Evolutionary conservation across 2,888 invertebrate species (phyloP).

Genomic region (Chrysolina haemoptera): DNA sequence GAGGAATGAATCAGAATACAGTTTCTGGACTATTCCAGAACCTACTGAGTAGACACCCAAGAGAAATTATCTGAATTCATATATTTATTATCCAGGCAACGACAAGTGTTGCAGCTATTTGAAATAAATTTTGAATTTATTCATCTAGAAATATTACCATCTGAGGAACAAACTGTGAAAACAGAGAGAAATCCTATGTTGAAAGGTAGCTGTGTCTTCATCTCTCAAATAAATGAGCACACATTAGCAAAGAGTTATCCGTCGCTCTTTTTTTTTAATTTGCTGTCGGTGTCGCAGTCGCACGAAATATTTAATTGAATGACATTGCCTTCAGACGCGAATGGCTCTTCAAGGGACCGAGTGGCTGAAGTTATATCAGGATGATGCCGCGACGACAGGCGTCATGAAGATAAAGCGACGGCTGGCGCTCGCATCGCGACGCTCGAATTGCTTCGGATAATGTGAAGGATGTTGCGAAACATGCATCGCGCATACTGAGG

Average conservation of each 20-base stretch:
- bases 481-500: conserved; percentile 13
- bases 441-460: conserved; percentile 48
- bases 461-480: conserved; percentile 17
- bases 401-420: conserved; percentile 47
- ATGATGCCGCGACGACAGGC: conserved; percentile 32
- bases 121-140: no score
- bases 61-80: no score
- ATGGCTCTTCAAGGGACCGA: conserved; percentile 1
- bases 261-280: not conserved
- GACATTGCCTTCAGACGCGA: conserved; percentile 15
- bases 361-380: conserved; percentile 25
- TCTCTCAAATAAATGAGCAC: no score
- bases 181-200: no score
- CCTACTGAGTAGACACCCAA: no score
- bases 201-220: no score
- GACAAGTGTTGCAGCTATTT: no score
- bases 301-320: conserved; percentile 5
- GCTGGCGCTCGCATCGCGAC: conserved; percentile 42
- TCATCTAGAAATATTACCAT: no score
- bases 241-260: not conserved
- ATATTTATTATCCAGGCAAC: no score
- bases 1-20: no score
- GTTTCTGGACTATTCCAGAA: no score
- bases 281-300: not conserved
- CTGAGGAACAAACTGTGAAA: no score